These are phyloP conservation scores for Paracentrotus lividus DNA, from an alignment of 53 echinoderm and acorn worm genomes.

Conservation along the genomic window DNA sequence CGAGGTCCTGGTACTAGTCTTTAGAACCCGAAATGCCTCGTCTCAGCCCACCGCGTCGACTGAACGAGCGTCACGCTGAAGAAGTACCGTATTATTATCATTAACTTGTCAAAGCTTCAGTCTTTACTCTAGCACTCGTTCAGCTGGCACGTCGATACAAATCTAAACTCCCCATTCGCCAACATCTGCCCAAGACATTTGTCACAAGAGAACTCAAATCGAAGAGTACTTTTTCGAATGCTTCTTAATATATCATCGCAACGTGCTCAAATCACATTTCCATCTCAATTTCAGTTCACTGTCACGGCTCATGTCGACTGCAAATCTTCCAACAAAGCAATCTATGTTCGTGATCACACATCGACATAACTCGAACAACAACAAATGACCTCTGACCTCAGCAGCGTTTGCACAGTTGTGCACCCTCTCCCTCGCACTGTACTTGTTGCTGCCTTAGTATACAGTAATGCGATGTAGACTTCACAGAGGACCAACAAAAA, in stretches of 20 bases:
- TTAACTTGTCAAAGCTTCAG: no score
- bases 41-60: no score
- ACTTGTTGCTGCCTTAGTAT: background rate
- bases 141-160: no score
- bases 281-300: slow-evolving; percentile 33
- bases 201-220: no score
- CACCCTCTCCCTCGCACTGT: background rate
- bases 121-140: no score
- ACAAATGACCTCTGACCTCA: slow-evolving; percentile 28
- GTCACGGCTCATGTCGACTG: slow-evolving; percentile 48
- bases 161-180: no score
- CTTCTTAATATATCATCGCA: background rate
- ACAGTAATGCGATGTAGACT: background rate
- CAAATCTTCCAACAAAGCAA: slow-evolving; percentile 40
- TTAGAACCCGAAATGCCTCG: no score
- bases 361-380: background rate
- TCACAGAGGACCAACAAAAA: background rate
- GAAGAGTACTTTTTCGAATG: background rate
- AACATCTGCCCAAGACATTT: no score
- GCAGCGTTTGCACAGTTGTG: slow-evolving; percentile 48
- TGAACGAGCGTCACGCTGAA: no score
- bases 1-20: no score
- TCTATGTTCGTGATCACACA: slow-evolving; percentile 55
- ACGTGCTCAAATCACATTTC: slow-evolving; percentile 11
- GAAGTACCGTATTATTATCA: no score